Evolutionary conservation across 2,888 invertebrate species (phyloP).

Genomic region (Drosophila subquinaria): DNA sequence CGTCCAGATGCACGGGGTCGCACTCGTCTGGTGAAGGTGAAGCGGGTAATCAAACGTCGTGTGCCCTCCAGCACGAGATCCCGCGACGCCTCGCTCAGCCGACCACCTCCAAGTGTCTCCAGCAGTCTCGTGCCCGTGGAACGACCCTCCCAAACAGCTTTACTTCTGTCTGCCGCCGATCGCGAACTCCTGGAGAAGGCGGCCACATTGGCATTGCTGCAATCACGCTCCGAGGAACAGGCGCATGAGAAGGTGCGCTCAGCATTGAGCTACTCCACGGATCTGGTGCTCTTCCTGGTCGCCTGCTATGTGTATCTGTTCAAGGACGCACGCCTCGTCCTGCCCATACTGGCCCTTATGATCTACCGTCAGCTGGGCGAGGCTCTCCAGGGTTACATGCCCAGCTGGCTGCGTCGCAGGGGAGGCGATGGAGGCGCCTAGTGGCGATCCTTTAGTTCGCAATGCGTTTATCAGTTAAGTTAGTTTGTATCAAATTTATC

Average conservation of each 20-base stretch:
- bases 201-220: slow-evolving; percentile 83
- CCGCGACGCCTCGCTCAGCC: slow-evolving; percentile 78
- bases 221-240: slow-evolving; percentile 83
- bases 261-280: slow-evolving; percentile 90
- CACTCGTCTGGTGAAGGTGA: slow-evolving; percentile 83
- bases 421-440: slow-evolving; percentile 64
- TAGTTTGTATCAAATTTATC: slow-evolving; percentile 66
- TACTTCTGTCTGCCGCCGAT: slow-evolving; percentile 56
- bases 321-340: slow-evolving; percentile 91
- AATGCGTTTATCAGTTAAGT: slow-evolving; percentile 78
- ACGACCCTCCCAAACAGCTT: slow-evolving; percentile 43
- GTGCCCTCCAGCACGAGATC: slow-evolving; percentile 84
- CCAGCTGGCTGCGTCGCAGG: slow-evolving; percentile 87
- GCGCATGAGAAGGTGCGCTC: slow-evolving; percentile 90
- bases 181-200: slow-evolving; percentile 61
- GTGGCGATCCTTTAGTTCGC: slow-evolving; percentile 9
- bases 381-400: slow-evolving; percentile 87
- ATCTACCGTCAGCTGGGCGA: slow-evolving; percentile 92
- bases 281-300: slow-evolving; percentile 90
- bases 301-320: slow-evolving; percentile 94
- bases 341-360: slow-evolving; percentile 91
- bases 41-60: slow-evolving; percentile 82
- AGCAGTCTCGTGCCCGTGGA: slow-evolving; percentile 19
- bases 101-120: slow-evolving; percentile 47
- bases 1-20: slow-evolving; percentile 83